These are phyloP conservation scores for Sphaeramia orbicularis DNA, from an alignment of 2,797 vertebrate genomes.

Conservation along the genomic window DNA sequence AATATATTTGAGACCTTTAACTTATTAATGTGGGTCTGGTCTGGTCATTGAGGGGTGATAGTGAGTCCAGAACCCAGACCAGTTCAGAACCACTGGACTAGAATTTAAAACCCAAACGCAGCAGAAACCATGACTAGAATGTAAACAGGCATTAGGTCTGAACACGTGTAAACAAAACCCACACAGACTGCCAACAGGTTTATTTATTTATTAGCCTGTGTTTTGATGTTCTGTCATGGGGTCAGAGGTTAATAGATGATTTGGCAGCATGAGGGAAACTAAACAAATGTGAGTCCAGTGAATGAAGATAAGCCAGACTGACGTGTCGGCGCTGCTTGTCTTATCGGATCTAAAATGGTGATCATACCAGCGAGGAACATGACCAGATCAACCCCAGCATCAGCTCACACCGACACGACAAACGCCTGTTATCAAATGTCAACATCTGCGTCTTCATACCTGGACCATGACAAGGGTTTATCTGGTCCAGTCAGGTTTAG, in stretches of 20 bases:
- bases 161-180: conserved; percentile 19
- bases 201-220: background rate
- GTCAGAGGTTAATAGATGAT: conserved; percentile 11
- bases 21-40: too few relatives aligned
- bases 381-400: background rate
- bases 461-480: background rate
- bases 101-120: background rate
- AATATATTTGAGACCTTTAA: too few relatives aligned
- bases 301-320: conserved; percentile 8
- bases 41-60: too few relatives aligned
- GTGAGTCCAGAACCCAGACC: too few relatives aligned
- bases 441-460: conserved; percentile 11
- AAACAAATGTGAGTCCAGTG: conserved; percentile 13
- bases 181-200: conserved; percentile 1
- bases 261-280: background rate
- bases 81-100: too few relatives aligned
- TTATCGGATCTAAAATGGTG: conserved; percentile 23
- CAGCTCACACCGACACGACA: background rate
- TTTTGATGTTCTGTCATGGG: conserved; percentile 11
- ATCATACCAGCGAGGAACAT: conserved; percentile 20
- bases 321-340: conserved; percentile 1
- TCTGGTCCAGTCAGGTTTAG: background rate
- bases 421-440: background rate
- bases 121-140: conserved; percentile 5
- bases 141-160: conserved; percentile 8